Base-by-base conservation (phyloP, 1,140 invertebrate genomes). In the Metaphire vulgaris region DNA sequence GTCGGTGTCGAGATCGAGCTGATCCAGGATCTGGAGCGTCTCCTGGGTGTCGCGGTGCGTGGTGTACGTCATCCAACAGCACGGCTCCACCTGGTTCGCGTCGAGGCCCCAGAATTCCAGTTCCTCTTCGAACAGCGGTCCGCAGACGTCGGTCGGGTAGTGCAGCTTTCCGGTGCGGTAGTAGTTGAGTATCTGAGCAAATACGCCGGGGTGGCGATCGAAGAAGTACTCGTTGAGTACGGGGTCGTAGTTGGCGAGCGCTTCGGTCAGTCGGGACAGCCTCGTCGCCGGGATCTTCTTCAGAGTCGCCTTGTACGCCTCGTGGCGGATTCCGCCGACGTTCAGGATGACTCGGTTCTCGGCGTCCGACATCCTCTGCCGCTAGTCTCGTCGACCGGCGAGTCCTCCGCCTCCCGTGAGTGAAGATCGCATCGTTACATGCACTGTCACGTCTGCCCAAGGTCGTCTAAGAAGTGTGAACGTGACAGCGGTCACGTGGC, bases 1-100 rank as follows among this genome's bases (percentile, higher is more conserved):
- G 69, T 75, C 76, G 0, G 72, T 75, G 73, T 78, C 76, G 2
- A 79, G 69, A 30, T 78, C 77, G 28, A 79, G 70, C 30, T 76
- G 34, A 71, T 79, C 79, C 14, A 79, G 74, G 28, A 79, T 79
- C 34, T 74, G 75, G n/a, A 79, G 69, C 6, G 78, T 79, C 68
- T 80, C 78, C 41, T 77, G 65, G 1, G 97, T 99, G 88, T 99
- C 96, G 82, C 97, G 90, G 90, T 99, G 97, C 91, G 96, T 88
- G 81, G 93, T 95, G 88, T 96, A 96, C 1, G 94, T 96, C 87
- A 93, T 95, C 94, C 93, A 96, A 85, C 97, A 99, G 86, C 97
- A 34, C 33, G 33, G n/a, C 16, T 34, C 70, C 6, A 74, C 74
- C 85, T 90, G 92, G 80, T 87, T 86, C 0, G 85, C 83, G 77